These are phyloP conservation scores for Botrylloides violaceus DNA, from an alignment of 23 tunicate species.

Conservation along the genomic window DNA sequence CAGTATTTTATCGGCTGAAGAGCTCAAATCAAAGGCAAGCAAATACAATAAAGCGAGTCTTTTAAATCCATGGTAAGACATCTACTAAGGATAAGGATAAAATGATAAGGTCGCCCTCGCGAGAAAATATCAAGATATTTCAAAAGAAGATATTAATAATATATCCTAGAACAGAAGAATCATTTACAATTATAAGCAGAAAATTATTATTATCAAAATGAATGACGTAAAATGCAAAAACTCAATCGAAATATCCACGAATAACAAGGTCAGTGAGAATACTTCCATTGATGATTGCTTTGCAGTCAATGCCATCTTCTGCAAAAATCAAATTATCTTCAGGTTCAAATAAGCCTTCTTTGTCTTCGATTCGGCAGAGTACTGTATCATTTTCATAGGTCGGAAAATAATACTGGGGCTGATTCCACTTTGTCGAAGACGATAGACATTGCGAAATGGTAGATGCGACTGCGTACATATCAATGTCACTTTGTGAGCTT, in stretches of 20 bases:
- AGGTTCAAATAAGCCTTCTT: slow-evolving; percentile 79
- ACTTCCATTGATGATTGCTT: slow-evolving; percentile 56
- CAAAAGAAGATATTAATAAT: too few species aligned
- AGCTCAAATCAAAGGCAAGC: too few species aligned
- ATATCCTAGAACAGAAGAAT: too few species aligned
- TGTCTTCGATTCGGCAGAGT: slow-evolving; percentile 71
- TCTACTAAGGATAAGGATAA: too few species aligned
- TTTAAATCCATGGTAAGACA: too few species aligned
- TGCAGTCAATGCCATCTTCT: slow-evolving; percentile 83
- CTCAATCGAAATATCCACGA: slow-evolving; percentile 56
- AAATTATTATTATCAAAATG: too few species aligned
- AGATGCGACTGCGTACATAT: slow-evolving; percentile 14
- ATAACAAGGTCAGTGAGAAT: slow-evolving; percentile 71
- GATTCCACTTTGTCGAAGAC: slow-evolving; percentile 79
- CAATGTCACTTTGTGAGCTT: neutral
- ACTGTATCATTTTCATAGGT: slow-evolving; percentile 86
- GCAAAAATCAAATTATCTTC: slow-evolving; percentile 84
- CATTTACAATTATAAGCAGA: too few species aligned
- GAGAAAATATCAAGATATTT: too few species aligned
- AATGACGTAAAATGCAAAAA: neutral
- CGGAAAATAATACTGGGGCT: slow-evolving; percentile 95
- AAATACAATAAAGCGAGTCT: too few species aligned
- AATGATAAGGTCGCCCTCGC: too few species aligned
- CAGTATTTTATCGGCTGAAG: too few species aligned
- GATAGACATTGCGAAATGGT: slow-evolving; percentile 20